Evolutionary conservation across 1,140 invertebrate genomes (phyloP), one percentile per base, ranked within the genome.

Genomic region (Acromyrmex heyeri): DNA sequence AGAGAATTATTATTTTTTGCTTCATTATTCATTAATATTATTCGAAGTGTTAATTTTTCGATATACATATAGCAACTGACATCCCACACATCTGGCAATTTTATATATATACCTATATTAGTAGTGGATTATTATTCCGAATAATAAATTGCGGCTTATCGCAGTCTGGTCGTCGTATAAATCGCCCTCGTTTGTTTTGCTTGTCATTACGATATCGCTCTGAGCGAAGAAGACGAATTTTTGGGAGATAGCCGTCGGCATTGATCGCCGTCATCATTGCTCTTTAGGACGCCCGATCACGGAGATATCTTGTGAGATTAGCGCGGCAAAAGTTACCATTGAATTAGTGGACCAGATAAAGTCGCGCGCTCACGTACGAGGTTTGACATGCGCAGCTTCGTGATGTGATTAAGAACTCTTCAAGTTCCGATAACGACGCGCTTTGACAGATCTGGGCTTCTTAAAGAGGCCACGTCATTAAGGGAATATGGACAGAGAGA

Each of bases 381-480:
- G 2, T 30, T 73, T 55, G 53, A 83, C 59, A 27, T 44, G 27
- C 27, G n/a, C 34, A 59, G 21, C 57, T 85, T 85, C 79, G 79
- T 85, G 79, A 87, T 83, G 55, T 24, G 86, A 75, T 73, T 85
- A 87, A 70, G 48, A 75, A 85, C 34, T 87, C 61, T 75, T 53
- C 1, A 72, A 75, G 34, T 55, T 8, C 18, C 38, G 64, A 81
- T 86, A 86, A 86, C 24, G 75, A 86, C n/a, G 55, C 21, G 14
- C 2, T n/a, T 44, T 44, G 27, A 55, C 78, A 81, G 50, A 81
- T 70, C 27, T 57, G n/a, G 50, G 34, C 34, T 62, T 69, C 64
- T 57, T 55, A 70, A 81, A 38, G 77, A 44, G 64, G 48, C 10
- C 18, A 1, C 7, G 48, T 79, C 30, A 7, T 7, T 8, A 16